phyloP scores from a whole-genome alignment of 2,888 invertebrate genomes.

The Tetrapedia diversipes region DNA sequence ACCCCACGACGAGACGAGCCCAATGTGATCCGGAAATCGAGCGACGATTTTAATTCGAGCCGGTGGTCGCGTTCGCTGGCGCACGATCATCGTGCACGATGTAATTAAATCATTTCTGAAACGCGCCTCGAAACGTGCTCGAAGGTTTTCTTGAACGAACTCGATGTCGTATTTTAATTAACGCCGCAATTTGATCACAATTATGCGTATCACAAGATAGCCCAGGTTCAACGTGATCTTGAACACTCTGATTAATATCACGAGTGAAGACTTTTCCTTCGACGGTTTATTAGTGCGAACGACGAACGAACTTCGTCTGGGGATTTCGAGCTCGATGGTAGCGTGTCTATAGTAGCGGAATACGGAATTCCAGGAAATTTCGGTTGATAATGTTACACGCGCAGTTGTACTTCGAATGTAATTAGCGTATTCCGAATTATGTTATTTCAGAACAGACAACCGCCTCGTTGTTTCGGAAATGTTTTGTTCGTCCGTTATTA shows the following conservation, averaged over 20 bases:
- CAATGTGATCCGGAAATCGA: conserved; percentile 15
- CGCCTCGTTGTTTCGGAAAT: background rate
- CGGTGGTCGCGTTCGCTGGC: background rate
- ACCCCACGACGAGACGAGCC: conserved; percentile 7
- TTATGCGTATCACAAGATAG: background rate
- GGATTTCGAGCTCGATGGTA: background rate
- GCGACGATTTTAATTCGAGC: conserved; percentile 38
- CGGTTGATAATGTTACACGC: background rate
- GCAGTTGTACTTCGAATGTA: background rate
- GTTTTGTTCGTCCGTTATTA: background rate
- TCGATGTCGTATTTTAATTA: conserved; percentile 36
- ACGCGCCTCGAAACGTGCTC: conserved; percentile 8
- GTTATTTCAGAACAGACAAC: background rate
- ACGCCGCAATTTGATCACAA: conserved; percentile 11
- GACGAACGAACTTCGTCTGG: no score
- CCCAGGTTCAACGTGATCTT: no score
- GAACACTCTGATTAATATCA: no score
- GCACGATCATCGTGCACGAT: conserved; percentile 1
- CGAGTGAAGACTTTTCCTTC: no score
- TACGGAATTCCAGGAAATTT: background rate
- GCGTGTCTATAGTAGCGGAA: background rate
- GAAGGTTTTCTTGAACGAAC: conserved; percentile 1
- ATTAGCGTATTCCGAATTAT: background rate
- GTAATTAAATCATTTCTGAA: conserved; percentile 21
- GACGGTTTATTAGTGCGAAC: no score